A percentile compares a stretch with the other conserved stretches of the same genome.
Conservation (phyloP, 2,888 invertebrate genomes). For the Chouioia cunea region DNA sequence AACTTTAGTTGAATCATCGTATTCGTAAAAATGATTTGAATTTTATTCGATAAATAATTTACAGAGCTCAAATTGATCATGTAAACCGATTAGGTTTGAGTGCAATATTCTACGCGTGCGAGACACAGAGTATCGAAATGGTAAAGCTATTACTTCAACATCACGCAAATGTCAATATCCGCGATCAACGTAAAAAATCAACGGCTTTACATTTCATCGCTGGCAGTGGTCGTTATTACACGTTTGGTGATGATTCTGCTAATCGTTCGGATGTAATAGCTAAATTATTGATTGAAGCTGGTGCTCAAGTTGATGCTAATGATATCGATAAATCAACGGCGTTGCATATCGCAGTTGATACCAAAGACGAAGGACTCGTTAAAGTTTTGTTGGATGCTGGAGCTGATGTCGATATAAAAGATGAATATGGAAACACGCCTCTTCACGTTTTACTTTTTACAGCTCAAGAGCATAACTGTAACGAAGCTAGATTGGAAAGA, state of each 20-base stretch:
- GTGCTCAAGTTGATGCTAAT: neutral
- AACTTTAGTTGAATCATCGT: neutral
- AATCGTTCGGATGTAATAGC: constrained; percentile 1
- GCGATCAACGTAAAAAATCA: constrained; percentile 6
- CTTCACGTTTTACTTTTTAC: constrained; percentile 24
- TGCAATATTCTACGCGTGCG: constrained; percentile 33
- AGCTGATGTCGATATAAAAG: constrained; percentile 1
- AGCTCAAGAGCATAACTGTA: neutral
- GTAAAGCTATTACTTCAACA: neutral
- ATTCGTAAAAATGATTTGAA: no score
- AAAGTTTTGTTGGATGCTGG: constrained; percentile 7
- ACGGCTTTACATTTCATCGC: constrained; percentile 25
- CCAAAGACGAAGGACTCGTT: constrained; percentile 1
- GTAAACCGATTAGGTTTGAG: constrained; percentile 16
- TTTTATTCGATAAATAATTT: no score
- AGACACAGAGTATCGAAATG: neutral
- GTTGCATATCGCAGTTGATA: constrained; percentile 29
- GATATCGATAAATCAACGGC: constrained; percentile 16
- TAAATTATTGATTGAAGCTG: neutral
- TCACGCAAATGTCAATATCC: neutral
- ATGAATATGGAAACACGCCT: constrained; percentile 30
- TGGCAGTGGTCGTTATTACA: constrained; percentile 11
- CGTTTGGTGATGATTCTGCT: neutral
- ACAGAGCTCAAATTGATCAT: constrained; percentile 26
- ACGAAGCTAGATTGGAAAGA: constrained; percentile 6